phyloP scores from a whole-genome alignment of 2,113 vertebrate genomes.

The Neofelis nebulosa region DNA sequence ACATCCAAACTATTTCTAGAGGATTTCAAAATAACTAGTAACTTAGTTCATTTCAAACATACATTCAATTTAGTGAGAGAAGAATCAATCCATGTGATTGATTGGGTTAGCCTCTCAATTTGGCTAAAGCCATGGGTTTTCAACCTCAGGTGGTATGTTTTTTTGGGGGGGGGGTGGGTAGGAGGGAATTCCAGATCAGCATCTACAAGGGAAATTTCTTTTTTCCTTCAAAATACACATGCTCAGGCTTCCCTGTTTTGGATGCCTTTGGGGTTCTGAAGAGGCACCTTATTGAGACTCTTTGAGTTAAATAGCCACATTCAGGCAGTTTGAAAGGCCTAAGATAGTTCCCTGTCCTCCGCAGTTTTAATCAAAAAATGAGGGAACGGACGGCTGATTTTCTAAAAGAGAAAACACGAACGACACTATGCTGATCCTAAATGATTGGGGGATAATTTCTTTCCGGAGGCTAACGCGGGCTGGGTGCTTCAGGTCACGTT shows the following conservation, averaged over 20 bases:
- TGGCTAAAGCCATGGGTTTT: not conserved
- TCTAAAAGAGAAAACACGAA: not conserved
- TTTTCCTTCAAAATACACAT: not conserved
- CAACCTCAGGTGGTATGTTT: not conserved
- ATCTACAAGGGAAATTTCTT: not conserved
- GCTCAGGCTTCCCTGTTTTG: not conserved
- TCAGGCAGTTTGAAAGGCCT: not conserved
- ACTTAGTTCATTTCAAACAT: not conserved
- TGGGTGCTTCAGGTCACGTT: not conserved
- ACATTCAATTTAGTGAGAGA: not conserved
- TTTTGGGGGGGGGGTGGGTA: not conserved
- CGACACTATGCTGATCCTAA: not conserved
- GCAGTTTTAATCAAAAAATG: not conserved
- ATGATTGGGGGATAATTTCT: not conserved
- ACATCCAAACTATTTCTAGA: not conserved
- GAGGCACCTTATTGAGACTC: not conserved
- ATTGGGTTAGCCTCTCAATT: not conserved
- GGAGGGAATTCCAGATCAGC: not conserved
- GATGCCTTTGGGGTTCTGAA: not conserved
- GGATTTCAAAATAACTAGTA: not conserved
- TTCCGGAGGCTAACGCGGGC: rapidly evolving
- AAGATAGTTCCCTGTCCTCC: not conserved
- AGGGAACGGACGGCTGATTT: not conserved
- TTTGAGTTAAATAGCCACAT: not conserved
- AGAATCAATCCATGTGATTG: not conserved